Evolutionary conservation across 2,888 invertebrate species (phyloP).

Genomic region (Pristionchus arcanus): DNA sequence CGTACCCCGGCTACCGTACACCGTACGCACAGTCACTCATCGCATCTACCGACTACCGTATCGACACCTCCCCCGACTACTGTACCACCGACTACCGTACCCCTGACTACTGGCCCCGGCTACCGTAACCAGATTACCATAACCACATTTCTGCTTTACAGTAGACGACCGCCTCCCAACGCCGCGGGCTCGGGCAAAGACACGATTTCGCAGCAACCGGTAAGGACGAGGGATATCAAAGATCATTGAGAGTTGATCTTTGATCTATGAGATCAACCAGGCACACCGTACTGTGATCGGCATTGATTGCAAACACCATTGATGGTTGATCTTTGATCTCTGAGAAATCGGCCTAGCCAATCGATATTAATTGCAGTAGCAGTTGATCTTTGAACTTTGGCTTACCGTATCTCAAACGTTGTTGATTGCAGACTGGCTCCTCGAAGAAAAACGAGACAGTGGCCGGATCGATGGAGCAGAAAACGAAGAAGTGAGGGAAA

Average conservation of each 20-base stretch:
- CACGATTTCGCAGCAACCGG: neutral
- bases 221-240: neutral
- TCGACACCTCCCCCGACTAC: neutral
- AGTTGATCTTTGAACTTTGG: too few relatives aligned
- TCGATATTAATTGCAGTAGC: too few relatives aligned
- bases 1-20: neutral
- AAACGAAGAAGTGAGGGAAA: neutral
- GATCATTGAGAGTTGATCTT: neutral
- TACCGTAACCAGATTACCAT: neutral
- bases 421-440: too few relatives aligned
- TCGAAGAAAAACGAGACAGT: neutral
- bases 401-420: too few relatives aligned
- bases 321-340: too few relatives aligned
- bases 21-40: too few relatives aligned
- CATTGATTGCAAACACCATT: too few relatives aligned
- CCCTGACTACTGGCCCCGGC: too few relatives aligned
- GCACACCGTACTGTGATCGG: too few relatives aligned
- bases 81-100: neutral
- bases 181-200: neutral
- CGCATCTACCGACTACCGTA: too few relatives aligned
- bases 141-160: neutral
- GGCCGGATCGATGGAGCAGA: constrained; percentile 9
- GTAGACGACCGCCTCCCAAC: neutral
- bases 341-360: too few relatives aligned
- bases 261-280: too few relatives aligned